phyloP scores from a whole-genome alignment of 2,113 vertebrate species.

The Phylloscopus trochiloides region DNA sequence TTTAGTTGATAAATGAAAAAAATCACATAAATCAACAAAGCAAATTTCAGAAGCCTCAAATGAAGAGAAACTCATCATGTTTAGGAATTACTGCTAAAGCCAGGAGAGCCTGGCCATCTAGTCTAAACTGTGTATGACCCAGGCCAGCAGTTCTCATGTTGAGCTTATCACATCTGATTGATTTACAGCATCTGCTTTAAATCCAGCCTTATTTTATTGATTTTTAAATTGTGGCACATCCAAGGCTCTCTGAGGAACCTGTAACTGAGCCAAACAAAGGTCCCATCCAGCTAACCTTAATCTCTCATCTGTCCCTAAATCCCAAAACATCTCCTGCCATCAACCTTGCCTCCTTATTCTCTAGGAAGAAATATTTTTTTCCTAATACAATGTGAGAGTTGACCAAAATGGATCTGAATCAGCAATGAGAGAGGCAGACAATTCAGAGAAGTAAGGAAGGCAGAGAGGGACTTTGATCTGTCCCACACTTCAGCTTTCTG shows the following conservation, averaged over 20 bases:
- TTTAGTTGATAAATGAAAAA: background rate
- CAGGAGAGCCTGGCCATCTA: background rate
- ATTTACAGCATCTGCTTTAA: background rate
- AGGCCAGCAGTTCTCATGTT: background rate
- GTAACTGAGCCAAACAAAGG: background rate
- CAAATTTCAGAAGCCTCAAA: background rate
- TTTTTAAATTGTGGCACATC: background rate
- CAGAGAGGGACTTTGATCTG: background rate
- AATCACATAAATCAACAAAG: background rate
- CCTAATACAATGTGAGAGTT: background rate
- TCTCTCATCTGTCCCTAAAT: background rate
- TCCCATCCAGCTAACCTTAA: background rate
- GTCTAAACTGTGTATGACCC: background rate
- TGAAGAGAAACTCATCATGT: background rate
- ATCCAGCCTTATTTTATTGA: background rate
- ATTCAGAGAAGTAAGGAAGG: background rate
- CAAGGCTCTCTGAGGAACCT: background rate
- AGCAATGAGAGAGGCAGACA: background rate
- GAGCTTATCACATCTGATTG: background rate
- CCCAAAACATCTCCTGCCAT: background rate
- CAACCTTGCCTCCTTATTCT: background rate
- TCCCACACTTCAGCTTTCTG: background rate
- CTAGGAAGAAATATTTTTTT: background rate
- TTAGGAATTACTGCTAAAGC: background rate
- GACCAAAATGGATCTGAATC: background rate